Evolutionary conservation across 64 coral and sea anemone species (phyloP), one percentile per base, ranked within the genome.

Genomic region (Cladopsammia gracilis): DNA sequence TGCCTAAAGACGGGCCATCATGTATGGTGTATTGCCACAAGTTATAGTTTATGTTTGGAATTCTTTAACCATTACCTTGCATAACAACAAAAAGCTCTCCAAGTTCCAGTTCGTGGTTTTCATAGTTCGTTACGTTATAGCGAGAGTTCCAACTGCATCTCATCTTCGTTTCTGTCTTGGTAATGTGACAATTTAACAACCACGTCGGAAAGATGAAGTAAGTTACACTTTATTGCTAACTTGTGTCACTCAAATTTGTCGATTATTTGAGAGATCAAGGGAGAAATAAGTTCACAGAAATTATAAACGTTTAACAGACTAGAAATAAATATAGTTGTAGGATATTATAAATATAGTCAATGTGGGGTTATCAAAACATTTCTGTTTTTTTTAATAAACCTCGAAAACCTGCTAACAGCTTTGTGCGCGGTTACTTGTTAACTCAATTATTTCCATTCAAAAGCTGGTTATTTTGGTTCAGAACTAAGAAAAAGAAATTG

Each of bases 341-440:
- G 47, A 49, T 48, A 77, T 10, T 24, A 47, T 2, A 64, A 42
- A 68, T 24, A 42, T 50, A 64, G 45, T 47, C 80, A 20, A 44
- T 46, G 8, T 25, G 80, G 80, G 80, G 80, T 64, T 84, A 68
- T 84, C 80, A 84, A 68, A 84, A 67, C 49, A 84, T 84, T 68
- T 82, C 79, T 64, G 3, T 84, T 66, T 84, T 45, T 75, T 49
- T n/a, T 2, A 49, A 2, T 34, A 34, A 34, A 7, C 5, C 3
- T 56, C 7, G 14, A 44, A 7, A 48, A 75, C 72, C 72, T 75
- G 72, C 16, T 75, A 50, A 20, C 34, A 34, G 34, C 34, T 34
- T 1, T 34, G 4, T 7, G 45, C 13, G 8, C 18, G 18, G 14
- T 18, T 75, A 18, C 19, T 5, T 75, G 15, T 50, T 20, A 6